phyloP scores from a whole-genome alignment of 1,140 invertebrate genomes.

The Brachionus rotundiformis region DNA sequence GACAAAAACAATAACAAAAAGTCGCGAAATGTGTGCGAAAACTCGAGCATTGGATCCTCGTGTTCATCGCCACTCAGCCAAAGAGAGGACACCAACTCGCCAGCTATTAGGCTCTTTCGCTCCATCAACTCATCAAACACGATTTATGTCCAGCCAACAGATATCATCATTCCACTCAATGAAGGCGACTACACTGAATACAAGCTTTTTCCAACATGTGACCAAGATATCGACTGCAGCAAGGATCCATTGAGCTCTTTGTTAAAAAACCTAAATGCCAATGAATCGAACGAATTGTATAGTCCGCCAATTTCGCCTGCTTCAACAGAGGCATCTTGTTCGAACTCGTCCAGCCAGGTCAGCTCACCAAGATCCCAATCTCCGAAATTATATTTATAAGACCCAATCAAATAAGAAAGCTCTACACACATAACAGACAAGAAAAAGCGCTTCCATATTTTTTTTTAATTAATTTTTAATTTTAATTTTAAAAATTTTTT shows the following conservation, averaged over 20 bases:
- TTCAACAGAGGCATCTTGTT: conserved; percentile 14
- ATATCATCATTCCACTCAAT: conserved; percentile 45
- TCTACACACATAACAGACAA: not conserved
- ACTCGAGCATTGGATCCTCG: not conserved
- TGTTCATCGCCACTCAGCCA: conserved; percentile 39
- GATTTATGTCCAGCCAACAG: conserved; percentile 42
- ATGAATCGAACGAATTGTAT: conserved; percentile 40
- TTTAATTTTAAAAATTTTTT: conserved; percentile 1
- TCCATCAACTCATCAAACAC: conserved; percentile 49
- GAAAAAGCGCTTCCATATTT: not conserved
- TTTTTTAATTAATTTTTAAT: not conserved
- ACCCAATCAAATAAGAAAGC: not conserved
- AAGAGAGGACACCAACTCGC: not conserved
- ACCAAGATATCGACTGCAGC: not conserved
- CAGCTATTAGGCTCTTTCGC: not conserved
- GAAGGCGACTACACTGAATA: conserved; percentile 51
- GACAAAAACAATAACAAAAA: conserved; percentile 23
- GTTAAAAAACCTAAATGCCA: not conserved
- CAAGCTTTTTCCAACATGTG: not conserved
- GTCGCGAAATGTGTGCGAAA: not conserved
- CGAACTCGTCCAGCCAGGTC: conserved; percentile 17
- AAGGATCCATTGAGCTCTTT: not conserved
- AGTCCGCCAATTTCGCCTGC: conserved; percentile 34
- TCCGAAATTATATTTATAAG: conserved; percentile 32
- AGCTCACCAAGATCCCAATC: conserved; percentile 33